A percentile compares a stretch with the other conserved stretches of the same genome.
These are phyloP conservation scores for Saturnia pavonia DNA, from an alignment of 2,888 invertebrate genomes.

Conservation along the genomic window DNA sequence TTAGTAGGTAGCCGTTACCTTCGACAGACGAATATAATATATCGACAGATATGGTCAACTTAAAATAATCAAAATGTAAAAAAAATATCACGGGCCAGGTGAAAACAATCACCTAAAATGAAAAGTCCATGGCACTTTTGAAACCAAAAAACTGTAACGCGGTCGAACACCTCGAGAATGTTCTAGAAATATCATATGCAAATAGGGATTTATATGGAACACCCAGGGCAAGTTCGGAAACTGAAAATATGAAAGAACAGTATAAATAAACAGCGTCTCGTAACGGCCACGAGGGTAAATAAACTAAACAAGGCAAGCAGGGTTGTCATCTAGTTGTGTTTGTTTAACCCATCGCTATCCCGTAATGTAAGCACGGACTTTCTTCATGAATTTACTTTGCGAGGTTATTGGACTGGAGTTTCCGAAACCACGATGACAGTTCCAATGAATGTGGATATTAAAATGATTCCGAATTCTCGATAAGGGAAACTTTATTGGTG, in stretches of 20 bases:
- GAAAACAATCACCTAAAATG: background rate
- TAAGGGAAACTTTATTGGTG: too few relatives aligned
- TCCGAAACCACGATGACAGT: background rate
- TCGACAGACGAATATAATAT: background rate
- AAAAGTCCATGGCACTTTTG: background rate
- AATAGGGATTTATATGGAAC: constrained; percentile 55
- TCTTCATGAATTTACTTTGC: background rate
- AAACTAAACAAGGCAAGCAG: constrained; percentile 16
- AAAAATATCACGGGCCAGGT: background rate
- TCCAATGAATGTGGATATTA: background rate
- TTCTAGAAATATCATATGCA: constrained; percentile 53
- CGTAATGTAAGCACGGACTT: background rate
- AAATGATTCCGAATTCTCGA: background rate
- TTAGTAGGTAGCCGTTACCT: background rate
- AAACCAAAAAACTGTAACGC: constrained; percentile 21
- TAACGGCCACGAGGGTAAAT: constrained; percentile 30
- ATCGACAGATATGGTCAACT: background rate
- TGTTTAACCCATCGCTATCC: background rate
- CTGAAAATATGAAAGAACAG: constrained; percentile 44
- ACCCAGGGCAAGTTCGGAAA: constrained; percentile 42
- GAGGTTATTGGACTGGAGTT: background rate
- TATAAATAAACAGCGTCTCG: constrained; percentile 39
- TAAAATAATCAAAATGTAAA: background rate
- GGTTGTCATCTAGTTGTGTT: constrained; percentile 8
- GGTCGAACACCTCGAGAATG: constrained; percentile 14